Conservation (phyloP, 2,113 vertebrate species). For the Procavia capensis region DNA sequence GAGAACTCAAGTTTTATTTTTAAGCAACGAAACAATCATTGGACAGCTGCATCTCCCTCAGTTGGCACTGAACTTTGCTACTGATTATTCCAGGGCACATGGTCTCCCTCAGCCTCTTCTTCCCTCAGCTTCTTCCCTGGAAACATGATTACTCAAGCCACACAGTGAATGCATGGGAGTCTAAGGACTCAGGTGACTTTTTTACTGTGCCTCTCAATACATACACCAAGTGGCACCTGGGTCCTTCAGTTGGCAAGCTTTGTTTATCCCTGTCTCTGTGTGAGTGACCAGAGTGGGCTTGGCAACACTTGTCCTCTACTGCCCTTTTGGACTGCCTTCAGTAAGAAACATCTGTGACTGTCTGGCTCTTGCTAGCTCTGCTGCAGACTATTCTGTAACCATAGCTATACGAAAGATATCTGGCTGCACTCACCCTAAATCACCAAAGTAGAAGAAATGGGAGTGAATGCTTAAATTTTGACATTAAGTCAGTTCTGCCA, state of each 20-base stretch:
- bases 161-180: neutral
- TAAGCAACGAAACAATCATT: constrained; percentile 23
- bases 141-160: constrained; percentile 4
- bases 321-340: constrained; percentile 30
- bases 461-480: neutral
- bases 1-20: constrained; percentile 53
- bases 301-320: constrained; percentile 35
- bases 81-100: constrained; percentile 65
- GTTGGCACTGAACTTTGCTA: constrained; percentile 57
- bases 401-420: constrained; percentile 10
- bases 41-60: constrained; percentile 58
- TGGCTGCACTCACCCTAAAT: neutral
- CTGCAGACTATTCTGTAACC: neutral
- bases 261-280: neutral
- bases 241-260: constrained; percentile 23
- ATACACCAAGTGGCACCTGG: constrained; percentile 59
- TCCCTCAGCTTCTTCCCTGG: neutral
- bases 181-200: constrained; percentile 70
- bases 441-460: constrained; percentile 16
- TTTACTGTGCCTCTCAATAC: constrained; percentile 25
- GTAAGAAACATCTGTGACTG: constrained; percentile 62
- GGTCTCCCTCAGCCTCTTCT: constrained; percentile 38
- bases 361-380: constrained; percentile 58
- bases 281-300: neutral
- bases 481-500: neutral